Conservation (phyloP, 2,888 invertebrate species). For the Callinectes sapidus region DNA sequence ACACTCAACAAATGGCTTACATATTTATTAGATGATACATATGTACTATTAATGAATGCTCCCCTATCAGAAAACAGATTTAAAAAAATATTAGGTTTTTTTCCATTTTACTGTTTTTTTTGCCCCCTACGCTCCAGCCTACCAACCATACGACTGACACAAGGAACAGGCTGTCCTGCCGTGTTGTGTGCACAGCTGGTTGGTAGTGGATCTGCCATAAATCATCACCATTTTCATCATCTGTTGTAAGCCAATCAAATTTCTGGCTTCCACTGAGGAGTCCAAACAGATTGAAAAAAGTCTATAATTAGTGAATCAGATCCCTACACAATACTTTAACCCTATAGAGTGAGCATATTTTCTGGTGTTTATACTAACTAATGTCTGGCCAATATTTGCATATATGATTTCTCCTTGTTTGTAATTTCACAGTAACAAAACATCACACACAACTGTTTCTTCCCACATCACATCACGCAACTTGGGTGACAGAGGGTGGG, state of each 20-base stretch:
- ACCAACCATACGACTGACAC: neutral
- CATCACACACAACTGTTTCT: conserved; percentile 32
- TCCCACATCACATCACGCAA: conserved; percentile 27
- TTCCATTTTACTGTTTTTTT: conserved; percentile 47
- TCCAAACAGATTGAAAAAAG: neutral
- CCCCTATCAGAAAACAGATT: conserved; percentile 60
- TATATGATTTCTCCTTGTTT: conserved; percentile 26
- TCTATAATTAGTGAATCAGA: conserved; percentile 39
- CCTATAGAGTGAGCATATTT: conserved; percentile 52
- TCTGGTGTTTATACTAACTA: conserved; percentile 30
- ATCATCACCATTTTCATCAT: conserved; percentile 28
- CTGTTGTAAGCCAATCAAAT: conserved; percentile 17
- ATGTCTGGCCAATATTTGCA: conserved; percentile 31
- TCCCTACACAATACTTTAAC: conserved; percentile 52
- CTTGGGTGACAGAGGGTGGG: conserved; percentile 36
- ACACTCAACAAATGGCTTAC: conserved; percentile 49
- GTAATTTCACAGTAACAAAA: conserved; percentile 33
- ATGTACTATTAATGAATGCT: conserved; percentile 60
- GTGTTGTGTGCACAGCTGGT: neutral
- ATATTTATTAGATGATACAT: conserved; percentile 66
- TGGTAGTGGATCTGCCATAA: neutral
- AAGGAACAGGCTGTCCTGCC: neutral
- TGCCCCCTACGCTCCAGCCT: conserved; percentile 15
- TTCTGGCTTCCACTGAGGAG: conserved; percentile 4
- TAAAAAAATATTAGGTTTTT: conserved; percentile 45